Base-by-base conservation (phyloP, 1,140 invertebrate genomes). In the Antheraea pernyi region DNA sequence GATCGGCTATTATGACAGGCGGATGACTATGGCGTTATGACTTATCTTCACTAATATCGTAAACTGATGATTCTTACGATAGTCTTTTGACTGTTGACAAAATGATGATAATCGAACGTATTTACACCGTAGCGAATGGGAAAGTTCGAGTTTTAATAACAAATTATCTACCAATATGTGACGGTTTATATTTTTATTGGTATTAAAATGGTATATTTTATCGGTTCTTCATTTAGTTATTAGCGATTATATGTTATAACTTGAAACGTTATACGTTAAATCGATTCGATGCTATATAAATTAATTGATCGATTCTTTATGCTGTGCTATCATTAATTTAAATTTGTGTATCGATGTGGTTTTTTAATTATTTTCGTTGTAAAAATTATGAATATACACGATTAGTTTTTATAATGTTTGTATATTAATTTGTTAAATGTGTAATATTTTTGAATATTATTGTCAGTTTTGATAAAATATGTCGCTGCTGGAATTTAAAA, bases 1-100 rank as follows among this genome's bases (percentile, higher is more conserved):
- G 67, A 73, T 69, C 59, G 71, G 19, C 59, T 74, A 71, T 74
- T 74, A 71, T 74, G 69, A 74, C 73, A 71, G 64, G 19, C 58
- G n/a, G n/a, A 65, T 70, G 66, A 70, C 71, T 62, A 72, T 63
- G 64, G 64, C 65, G 46, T 70, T 68, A 64, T 75, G 59, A 75
- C 16, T 69, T 71, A 75, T 73, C 61, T 67, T 48, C 19, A 36
- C 37, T 60, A 75, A 75, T 59, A 71, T 69, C 67, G 60, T 59
- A 37, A 64, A 71, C 65, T 71, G 69, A 71, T 71, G 69, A 69
- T 75, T 69, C 59, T 67, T 62, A 30, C 60, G 60, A 62, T 62
- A 62, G 36, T 62, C 60, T 19, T 60, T 48, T 48, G 7, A 48
- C 7, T 13, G 46, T 48, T 62, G 60, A 62, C 60, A 62, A 62